Base-by-base conservation (phyloP, 1,140 invertebrate species). In the Grapholita molesta region DNA sequence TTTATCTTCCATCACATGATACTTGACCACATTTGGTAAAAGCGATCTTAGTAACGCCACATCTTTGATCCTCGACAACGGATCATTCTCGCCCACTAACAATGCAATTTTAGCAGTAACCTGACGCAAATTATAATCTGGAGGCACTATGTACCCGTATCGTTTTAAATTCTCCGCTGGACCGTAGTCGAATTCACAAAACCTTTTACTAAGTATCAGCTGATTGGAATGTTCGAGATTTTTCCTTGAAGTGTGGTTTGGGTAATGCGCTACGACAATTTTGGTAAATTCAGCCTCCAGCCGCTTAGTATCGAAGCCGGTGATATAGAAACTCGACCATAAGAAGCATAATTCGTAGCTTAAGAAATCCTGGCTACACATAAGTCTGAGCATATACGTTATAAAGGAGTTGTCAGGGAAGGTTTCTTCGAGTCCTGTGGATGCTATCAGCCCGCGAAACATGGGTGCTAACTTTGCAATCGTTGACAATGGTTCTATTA, bases 141-240 rank as follows among this genome's bases (percentile, higher is more conserved):
- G 55, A 1, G 55, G 55, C 5, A 61, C 24, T 30, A 28, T 61
- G 11, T 25, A 61, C 12, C 55, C 55, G 21, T 61, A 61, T 7
- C 24, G 55, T 61, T 61, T 28, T 15, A 28, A 8, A 15, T 61
- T 61, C 15, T 28, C 25, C 24, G 3, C n/a, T 1, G 24, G n/a
- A 5, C 55, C 55, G n/a, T 61, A 61, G 55, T 61, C 55, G 7
- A 61, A 61, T 28, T 28, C 24, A 61, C 55, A 28, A 28, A 61
- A 61, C 7, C 55, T 61, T 15, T 61, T 61, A 28, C 55, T 61
- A 6, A 15, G 24, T 7, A 61, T 15, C 6, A 61, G 11, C 15
- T 61, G 55, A 7, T 15, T 28, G 12, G n/a, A 61, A 15, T 61
- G 55, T 28, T 28, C n/a, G 8, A 61, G 24, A 28, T 28, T 28